Conservation (phyloP, 2,113 vertebrate species). For the Stigmatopora argus region DNA sequence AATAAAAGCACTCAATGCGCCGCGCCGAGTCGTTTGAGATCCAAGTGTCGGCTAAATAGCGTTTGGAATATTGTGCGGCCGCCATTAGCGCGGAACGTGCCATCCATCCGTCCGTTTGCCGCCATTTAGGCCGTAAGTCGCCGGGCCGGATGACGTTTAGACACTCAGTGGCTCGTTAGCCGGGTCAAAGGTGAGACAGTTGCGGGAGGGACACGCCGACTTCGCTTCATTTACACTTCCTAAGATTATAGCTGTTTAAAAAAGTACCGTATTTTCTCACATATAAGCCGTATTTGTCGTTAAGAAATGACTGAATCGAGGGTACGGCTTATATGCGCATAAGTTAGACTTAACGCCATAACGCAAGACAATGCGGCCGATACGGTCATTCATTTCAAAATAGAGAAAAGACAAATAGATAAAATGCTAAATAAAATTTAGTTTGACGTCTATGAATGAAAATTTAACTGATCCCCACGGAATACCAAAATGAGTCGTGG, state of each 20-base stretch:
- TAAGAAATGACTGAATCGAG: no score
- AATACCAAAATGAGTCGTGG: background rate
- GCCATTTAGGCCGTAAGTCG: constrained; percentile 63
- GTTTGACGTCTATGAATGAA: no score
- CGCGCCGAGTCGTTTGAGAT: constrained; percentile 53
- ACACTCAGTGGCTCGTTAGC: constrained; percentile 54
- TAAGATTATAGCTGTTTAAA: no score
- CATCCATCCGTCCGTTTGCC: constrained; percentile 63
- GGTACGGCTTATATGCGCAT: no score
- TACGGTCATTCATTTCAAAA: no score
- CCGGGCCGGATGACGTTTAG: constrained; percentile 54
- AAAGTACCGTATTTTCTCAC: background rate
- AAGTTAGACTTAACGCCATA: no score
- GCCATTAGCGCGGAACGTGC: constrained; percentile 60
- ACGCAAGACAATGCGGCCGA: no score
- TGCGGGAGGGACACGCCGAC: constrained; percentile 38
- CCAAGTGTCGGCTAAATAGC: constrained; percentile 66
- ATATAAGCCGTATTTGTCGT: no score
- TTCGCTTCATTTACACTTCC: background rate
- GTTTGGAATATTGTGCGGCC: constrained; percentile 63
- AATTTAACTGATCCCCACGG: background rate
- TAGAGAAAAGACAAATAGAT: no score
- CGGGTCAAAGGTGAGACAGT: constrained; percentile 52
- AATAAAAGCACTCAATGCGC: constrained; percentile 65
- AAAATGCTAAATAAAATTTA: no score